Conservation (phyloP, 1,140 invertebrate genomes). For the Asbolus verrucosus region DNA sequence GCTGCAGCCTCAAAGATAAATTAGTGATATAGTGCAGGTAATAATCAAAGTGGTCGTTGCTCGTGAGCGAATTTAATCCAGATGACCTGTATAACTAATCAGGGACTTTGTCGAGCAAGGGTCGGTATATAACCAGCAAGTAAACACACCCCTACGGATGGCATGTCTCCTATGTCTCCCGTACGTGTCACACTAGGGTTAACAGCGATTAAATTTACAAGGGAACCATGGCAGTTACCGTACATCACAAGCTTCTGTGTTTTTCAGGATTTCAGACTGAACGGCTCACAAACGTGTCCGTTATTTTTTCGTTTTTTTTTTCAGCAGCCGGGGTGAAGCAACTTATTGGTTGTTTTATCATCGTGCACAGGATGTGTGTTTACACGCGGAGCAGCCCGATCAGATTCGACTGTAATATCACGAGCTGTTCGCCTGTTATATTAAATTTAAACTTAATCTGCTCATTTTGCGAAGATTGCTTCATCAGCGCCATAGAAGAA, state of each 20-base stretch:
- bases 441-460: no score
- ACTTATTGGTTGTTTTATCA: no score
- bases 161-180: slow-evolving; percentile 31
- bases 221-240: slow-evolving; percentile 14
- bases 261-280: no score
- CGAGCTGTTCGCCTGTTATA: no score
- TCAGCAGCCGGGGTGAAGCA: no score
- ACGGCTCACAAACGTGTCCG: no score
- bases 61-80: slow-evolving; percentile 20
- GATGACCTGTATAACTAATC: slow-evolving; percentile 34
- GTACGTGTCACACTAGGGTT: slow-evolving; percentile 36
- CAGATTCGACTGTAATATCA: no score
- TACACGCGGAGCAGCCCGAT: no score
- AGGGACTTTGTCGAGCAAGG: slow-evolving; percentile 37
- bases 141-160: slow-evolving; percentile 28
- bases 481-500: no score
- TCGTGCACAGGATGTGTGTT: no score
- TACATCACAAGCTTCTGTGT: slow-evolving; percentile 7
- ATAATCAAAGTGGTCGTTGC: slow-evolving; percentile 31
- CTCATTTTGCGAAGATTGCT: no score
- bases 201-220: slow-evolving; percentile 39
- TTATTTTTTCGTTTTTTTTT: no score
- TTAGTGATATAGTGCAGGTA: slow-evolving; percentile 30
- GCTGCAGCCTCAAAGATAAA: slow-evolving; percentile 14
- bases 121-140: slow-evolving; percentile 29